phyloP scores from a whole-genome alignment of 2,797 vertebrate species.

The Halcyon badia region DNA sequence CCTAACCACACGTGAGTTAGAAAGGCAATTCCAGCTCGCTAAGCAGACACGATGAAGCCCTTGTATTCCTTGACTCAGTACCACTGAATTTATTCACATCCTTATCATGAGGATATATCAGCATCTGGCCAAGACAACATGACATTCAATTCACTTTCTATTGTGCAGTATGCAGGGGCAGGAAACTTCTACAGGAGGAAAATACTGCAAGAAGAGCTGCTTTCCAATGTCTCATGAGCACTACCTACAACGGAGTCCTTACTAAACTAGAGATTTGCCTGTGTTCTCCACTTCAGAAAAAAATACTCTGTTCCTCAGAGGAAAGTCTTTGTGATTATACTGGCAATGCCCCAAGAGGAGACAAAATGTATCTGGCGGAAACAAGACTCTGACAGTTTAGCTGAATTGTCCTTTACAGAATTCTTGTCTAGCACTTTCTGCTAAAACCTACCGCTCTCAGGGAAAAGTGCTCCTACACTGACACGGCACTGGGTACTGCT shows the following conservation, averaged over 20 bases:
- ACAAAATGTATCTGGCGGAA: neutral
- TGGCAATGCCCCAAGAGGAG: neutral
- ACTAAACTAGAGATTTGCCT: neutral
- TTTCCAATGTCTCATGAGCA: neutral
- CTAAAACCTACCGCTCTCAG: neutral
- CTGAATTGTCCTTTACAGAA: neutral
- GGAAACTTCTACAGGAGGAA: neutral
- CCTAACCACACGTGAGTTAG: fast-evolving
- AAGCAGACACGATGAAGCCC: neutral
- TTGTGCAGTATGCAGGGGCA: neutral
- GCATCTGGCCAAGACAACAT: neutral
- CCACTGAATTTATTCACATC: neutral
- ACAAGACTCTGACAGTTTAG: neutral
- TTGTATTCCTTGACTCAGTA: neutral
- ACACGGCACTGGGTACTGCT: neutral
- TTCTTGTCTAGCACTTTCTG: neutral
- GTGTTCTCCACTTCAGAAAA: neutral
- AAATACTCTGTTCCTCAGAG: neutral
- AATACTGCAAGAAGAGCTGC: neutral
- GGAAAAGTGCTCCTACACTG: neutral
- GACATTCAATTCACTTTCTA: neutral
- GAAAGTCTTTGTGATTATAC: neutral
- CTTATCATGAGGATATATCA: neutral
- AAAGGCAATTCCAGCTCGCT: neutral
- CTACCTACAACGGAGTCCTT: neutral